phyloP scores from a whole-genome alignment of 2,797 vertebrate species.

The Babyrousa celebensis region DNA sequence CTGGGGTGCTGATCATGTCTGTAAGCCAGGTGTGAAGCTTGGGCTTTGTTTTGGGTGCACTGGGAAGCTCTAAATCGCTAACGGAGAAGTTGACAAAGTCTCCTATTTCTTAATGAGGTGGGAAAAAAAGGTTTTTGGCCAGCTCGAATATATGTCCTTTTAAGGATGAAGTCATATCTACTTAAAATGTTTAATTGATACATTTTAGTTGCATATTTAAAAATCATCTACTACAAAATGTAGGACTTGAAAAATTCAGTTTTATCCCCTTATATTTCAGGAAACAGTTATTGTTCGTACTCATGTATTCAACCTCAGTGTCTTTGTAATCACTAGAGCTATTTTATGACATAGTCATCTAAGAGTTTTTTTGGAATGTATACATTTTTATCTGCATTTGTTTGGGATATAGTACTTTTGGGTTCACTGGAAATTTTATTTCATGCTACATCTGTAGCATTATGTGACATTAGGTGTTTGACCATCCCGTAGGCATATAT shows the following conservation, averaged over 20 bases:
- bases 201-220: slow-evolving; percentile 57
- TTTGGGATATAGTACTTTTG: slow-evolving; percentile 35
- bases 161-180: background rate
- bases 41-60: background rate
- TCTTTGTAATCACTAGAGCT: slow-evolving; percentile 4
- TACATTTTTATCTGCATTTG: slow-evolving; percentile 4
- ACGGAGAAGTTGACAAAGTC: slow-evolving; percentile 1
- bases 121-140: slow-evolving; percentile 1
- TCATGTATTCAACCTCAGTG: background rate
- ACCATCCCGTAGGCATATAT: background rate
- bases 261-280: slow-evolving; percentile 21
- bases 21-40: background rate
- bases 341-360: background rate
- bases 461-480: background rate
- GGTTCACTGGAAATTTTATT: slow-evolving; percentile 54
- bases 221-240: slow-evolving; percentile 35
- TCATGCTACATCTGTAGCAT: background rate
- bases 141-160: background rate
- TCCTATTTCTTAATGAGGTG: background rate
- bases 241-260: slow-evolving; percentile 5
- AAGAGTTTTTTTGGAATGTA: slow-evolving; percentile 21
- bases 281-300: slow-evolving; percentile 47
- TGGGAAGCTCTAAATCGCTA: slow-evolving; percentile 20
- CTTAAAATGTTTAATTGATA: slow-evolving; percentile 38
- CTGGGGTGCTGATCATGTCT: background rate